Evolutionary conservation across 2,113 vertebrate species (phyloP), one percentile per base, ranked within the genome.

Genomic region (Dipodomys merriami): DNA sequence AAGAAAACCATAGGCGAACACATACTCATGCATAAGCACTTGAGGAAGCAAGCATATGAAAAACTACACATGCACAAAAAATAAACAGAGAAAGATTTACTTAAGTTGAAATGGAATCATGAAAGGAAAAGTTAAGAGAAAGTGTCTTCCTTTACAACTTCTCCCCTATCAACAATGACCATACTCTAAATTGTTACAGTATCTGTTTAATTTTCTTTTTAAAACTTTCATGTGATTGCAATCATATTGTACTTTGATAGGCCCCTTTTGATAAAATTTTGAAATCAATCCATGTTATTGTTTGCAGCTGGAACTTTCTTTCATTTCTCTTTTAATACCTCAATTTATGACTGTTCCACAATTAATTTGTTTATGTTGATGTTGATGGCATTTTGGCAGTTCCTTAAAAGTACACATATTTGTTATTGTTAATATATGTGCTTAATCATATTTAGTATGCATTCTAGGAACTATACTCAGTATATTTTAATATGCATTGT

Each of bases 101-200:
- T 19, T 6, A 91, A 86, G 20, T 49, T 25, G 27, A 22, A 23
- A 30, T 10, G 5, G 57, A 39, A 2, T 25, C 15, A 46, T 25
- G n/a, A 5, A 16, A 7, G 15, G 67, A 8, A 2, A 5, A 0
- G 7, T 39, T 0, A 68, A 39, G 12, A 7, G 1, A 39, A 20
- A 9, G 7, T 0, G 53, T 85, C 10, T 80, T 64, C 57, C n/a
- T 19, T 62, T 23, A 33, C 29, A 39, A 33, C 2, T 15, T 15
- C 20, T 20, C 30, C 27, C 22, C 5, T 16, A 5, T n/a, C 5
- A 57, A 86, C 7, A 1, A 53, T 73, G 16, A 81, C 13, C 11
- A 16, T 49, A 12, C 44, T 2, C 33, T 71, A 3, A 85, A 69
- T 11, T 60, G 5, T 78, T 46, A 65, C 11, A 64, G 3, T n/a